Percentiles rank a stretch among this genome's conserved stretches.
These are phyloP conservation scores for Brachionus manjavacas DNA, from an alignment of 1,140 invertebrate species.

Conservation along the genomic window DNA sequence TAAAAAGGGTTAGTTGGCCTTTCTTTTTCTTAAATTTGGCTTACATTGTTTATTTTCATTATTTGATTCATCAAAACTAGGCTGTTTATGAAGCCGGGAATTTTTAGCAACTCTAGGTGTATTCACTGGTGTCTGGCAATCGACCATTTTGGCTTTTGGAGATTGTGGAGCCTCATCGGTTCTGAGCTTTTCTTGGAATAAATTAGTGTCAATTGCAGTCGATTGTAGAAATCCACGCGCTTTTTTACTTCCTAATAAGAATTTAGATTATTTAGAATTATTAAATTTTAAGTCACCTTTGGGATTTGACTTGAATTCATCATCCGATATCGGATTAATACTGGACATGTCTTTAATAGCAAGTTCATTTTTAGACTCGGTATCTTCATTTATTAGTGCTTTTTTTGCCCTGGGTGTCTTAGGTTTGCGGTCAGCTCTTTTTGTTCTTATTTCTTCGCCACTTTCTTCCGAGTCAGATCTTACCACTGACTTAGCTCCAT, in stretches of 20 bases:
- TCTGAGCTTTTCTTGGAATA: background rate
- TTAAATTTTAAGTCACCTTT: background rate
- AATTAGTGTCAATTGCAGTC: background rate
- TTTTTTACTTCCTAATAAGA: background rate
- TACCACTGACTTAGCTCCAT: background rate
- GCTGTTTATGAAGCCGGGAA: background rate
- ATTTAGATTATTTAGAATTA: background rate
- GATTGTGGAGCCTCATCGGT: background rate
- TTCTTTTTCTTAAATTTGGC: slow-evolving; percentile 21
- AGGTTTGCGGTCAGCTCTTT: background rate
- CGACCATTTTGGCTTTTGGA: background rate
- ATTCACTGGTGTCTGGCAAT: background rate
- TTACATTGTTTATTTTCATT: slow-evolving; percentile 32
- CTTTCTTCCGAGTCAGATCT: background rate
- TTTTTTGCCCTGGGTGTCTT: background rate
- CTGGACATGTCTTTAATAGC: background rate
- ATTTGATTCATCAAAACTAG: background rate
- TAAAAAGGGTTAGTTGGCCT: background rate
- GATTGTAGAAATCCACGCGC: background rate
- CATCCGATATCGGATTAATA: background rate
- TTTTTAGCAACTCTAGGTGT: background rate
- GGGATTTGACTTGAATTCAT: background rate
- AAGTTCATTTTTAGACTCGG: background rate
- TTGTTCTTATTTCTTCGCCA: background rate
- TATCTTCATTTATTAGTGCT: background rate